Evolutionary conservation across 2,113 vertebrate genomes (phyloP), one percentile per base, ranked within the genome.

Genomic region (Cyprinodon tularosa): DNA sequence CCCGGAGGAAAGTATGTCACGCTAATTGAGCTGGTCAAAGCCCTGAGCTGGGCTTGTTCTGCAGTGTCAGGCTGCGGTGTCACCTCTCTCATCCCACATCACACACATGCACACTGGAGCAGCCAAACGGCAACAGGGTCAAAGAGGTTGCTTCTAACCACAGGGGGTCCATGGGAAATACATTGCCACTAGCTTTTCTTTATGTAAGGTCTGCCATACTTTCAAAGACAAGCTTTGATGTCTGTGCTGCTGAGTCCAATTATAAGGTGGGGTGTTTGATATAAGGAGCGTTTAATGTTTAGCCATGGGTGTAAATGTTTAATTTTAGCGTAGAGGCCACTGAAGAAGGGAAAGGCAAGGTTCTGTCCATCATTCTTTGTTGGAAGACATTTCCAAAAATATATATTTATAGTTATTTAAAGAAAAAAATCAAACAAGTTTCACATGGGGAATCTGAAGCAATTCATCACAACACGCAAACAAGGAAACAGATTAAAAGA

Each of bases 1-100:
- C 17, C 9, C 5, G 68, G 67, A 63, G 76, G 88, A 84, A 91
- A 91, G 88, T 90, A 64, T 91, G 92, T 91, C 90, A 91, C 79
- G 71, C 81, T 90, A 91, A 92, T 91, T 90, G 82, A 88, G 86
- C 78, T 68, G 68, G 40, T 68, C 53, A 88, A 90, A 89, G 79
- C 84, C 76, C 68, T 38, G 81, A 57, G 76, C 42, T n/a, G 65
- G 57, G 67, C 61, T 53, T 13, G 60, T 84, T 81, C 74, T 84
- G 66, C 78, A 62, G 0, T 22, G 77, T 66, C 78, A 72, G 40
- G 14, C 48, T 48, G 60, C 75, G 68, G 76, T 74, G 86, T 85
- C 80, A 84, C 79, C 36, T 77, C 62, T 77, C 59, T 57, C 42
- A 10, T n/a, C 44, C 4, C 39, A 40, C 75, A 60, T 47, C 60